These are phyloP conservation scores for Okamejei kenojei DNA, from an alignment of 2,797 vertebrate genomes.

Conservation along the genomic window DNA sequence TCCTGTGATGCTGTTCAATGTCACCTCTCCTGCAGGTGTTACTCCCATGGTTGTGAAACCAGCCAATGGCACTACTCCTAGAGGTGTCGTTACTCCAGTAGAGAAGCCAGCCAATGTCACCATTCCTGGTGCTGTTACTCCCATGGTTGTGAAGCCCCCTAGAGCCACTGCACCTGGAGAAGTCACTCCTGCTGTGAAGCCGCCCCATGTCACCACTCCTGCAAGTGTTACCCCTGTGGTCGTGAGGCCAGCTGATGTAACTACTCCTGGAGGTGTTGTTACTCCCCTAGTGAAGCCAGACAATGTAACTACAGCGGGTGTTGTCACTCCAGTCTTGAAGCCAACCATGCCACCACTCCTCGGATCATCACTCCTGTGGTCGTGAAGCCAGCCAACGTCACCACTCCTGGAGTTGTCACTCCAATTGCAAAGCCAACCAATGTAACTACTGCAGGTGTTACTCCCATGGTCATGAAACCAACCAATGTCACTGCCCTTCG, in stretches of 20 bases:
- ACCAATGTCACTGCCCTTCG: too few relatives aligned
- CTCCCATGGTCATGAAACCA: too few relatives aligned
- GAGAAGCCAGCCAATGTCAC: background rate
- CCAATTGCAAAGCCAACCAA: background rate
- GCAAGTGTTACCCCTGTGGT: too few relatives aligned
- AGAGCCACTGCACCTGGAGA: background rate
- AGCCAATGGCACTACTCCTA: too few relatives aligned
- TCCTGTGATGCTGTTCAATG: background rate
- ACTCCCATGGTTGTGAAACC: too few relatives aligned
- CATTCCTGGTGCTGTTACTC: background rate
- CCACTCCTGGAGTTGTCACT: background rate
- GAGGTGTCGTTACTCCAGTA: too few relatives aligned
- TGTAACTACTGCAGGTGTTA: too few relatives aligned
- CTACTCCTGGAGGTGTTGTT: background rate
- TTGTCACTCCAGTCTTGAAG: too few relatives aligned
- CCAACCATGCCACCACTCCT: too few relatives aligned
- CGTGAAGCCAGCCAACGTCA: background rate
- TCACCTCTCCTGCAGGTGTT: background rate
- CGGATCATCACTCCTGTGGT: too few relatives aligned
- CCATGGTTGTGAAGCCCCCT: too few relatives aligned
- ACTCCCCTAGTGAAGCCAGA: background rate
- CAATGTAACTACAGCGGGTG: background rate
- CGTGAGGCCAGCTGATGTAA: background rate
- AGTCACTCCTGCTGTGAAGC: accelerated
- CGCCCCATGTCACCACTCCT: background rate